Conservation (phyloP, 1,140 invertebrate species). For the Lineus longissimus region DNA sequence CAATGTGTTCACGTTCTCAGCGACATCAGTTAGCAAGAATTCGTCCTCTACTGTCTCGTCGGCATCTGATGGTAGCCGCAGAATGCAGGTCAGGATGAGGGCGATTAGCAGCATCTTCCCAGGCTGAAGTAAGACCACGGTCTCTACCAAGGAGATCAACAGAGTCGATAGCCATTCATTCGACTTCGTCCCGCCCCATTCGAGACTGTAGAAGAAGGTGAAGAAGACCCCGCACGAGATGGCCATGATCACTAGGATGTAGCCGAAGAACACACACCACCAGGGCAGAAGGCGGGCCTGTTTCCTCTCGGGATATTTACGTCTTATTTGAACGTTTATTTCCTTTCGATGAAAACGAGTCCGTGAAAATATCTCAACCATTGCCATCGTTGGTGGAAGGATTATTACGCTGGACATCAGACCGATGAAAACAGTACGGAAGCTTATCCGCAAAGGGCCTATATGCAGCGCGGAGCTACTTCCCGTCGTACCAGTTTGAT, state of each 20-base stretch:
- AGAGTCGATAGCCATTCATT: constrained; percentile 57
- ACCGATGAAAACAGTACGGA: constrained; percentile 39
- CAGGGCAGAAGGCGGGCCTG: constrained; percentile 21
- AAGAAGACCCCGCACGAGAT: constrained; percentile 54
- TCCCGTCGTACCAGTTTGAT: constrained; percentile 24
- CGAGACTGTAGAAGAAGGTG: constrained; percentile 57
- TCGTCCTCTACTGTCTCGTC: constrained; percentile 11
- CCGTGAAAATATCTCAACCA: constrained; percentile 47
- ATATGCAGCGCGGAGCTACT: constrained; percentile 36
- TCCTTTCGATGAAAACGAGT: constrained; percentile 29
- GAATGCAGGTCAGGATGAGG: constrained; percentile 47
- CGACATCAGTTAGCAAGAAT: no score
- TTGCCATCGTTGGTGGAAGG: constrained; percentile 54
- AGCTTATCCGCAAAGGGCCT: constrained; percentile 52
- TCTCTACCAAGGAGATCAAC: constrained; percentile 55
- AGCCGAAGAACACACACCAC: constrained; percentile 34
- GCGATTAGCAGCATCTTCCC: constrained; percentile 47
- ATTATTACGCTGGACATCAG: constrained; percentile 40
- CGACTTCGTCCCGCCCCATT: constrained; percentile 57
- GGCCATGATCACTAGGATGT: constrained; percentile 42
- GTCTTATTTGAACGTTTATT: constrained; percentile 31
- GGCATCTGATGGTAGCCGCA: constrained; percentile 50
- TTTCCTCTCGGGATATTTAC: constrained; percentile 34
- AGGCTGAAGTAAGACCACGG: constrained; percentile 57
- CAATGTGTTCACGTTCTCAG: no score